Percentiles rank a stretch among this genome's conserved stretches.
Conservation (phyloP, 1,140 invertebrate species). For the Nomia melanderi region DNA sequence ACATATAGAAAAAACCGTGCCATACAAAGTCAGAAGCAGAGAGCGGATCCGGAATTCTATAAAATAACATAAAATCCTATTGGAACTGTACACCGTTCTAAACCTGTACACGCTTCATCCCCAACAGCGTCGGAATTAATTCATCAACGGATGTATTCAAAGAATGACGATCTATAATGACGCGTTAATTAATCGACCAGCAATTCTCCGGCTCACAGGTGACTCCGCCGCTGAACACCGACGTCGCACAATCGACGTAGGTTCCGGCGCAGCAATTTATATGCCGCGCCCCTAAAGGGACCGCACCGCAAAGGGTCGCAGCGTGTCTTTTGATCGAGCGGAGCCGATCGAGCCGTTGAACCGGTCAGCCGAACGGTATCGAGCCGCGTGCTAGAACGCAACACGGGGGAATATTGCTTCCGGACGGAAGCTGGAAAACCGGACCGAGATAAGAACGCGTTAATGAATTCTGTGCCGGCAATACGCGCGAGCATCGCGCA, state of each 20-base stretch:
- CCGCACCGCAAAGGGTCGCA: conserved; percentile 24
- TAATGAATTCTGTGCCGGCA: conserved; percentile 36
- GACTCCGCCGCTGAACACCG: neutral
- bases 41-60: too few species aligned
- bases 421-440: neutral
- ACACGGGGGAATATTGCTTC: conserved; percentile 45
- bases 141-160: neutral
- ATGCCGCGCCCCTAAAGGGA: conserved; percentile 29
- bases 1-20: too few species aligned
- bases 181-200: neutral
- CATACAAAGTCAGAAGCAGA: too few species aligned
- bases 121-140: too few species aligned
- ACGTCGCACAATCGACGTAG: conserved; percentile 19
- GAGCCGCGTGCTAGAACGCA: conserved; percentile 4
- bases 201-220: neutral
- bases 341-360: conserved; percentile 26
- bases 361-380: conserved; percentile 28
- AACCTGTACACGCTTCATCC: too few species aligned
- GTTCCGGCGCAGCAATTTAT: conserved; percentile 27
- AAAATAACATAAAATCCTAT: too few species aligned
- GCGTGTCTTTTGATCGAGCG: conserved; percentile 40
- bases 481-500: conserved; percentile 33
- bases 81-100: too few species aligned
- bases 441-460: conserved; percentile 37
- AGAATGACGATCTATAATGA: neutral